These are phyloP conservation scores for Enteromius anoplus DNA, from an alignment of 2,797 vertebrate genomes.

Conservation along the genomic window DNA sequence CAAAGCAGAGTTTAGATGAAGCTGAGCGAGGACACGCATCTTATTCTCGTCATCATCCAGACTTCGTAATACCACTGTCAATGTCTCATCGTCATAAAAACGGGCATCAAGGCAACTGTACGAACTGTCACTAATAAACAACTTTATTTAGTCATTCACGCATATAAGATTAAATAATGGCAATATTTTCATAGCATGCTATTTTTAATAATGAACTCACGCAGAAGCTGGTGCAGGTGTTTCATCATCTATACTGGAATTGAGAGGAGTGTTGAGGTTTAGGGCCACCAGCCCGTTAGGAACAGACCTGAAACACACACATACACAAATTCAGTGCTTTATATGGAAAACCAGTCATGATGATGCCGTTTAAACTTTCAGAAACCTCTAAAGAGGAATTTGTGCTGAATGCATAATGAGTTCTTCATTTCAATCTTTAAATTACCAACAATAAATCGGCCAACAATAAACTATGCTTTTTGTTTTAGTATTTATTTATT, in stretches of 20 bases:
- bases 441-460: background rate
- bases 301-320: slow-evolving; percentile 74
- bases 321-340: slow-evolving; percentile 1
- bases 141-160: background rate
- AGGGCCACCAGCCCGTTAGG: slow-evolving; percentile 83
- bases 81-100: slow-evolving; percentile 94
- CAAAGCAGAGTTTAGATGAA: slow-evolving; percentile 84
- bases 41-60: slow-evolving; percentile 79
- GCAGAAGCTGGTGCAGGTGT: slow-evolving; percentile 69
- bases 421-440: background rate
- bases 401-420: background rate
- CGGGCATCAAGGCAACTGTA: slow-evolving; percentile 93
- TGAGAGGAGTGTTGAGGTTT: slow-evolving; percentile 82
- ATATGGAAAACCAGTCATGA: background rate
- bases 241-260: slow-evolving; percentile 74
- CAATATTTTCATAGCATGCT: background rate
- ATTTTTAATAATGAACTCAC: slow-evolving; percentile 72
- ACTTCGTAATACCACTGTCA: slow-evolving; percentile 89
- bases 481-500: background rate
- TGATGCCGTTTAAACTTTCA: background rate
- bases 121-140: slow-evolving; percentile 63
- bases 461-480: background rate
- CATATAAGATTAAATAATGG: background rate
- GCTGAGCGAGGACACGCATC: slow-evolving; percentile 85
- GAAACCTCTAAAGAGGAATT: background rate